phyloP scores from a whole-genome alignment of 37 sponge, comb jelly and placozoan genomes.

The Chondrilla cf. caribensis region DNA sequence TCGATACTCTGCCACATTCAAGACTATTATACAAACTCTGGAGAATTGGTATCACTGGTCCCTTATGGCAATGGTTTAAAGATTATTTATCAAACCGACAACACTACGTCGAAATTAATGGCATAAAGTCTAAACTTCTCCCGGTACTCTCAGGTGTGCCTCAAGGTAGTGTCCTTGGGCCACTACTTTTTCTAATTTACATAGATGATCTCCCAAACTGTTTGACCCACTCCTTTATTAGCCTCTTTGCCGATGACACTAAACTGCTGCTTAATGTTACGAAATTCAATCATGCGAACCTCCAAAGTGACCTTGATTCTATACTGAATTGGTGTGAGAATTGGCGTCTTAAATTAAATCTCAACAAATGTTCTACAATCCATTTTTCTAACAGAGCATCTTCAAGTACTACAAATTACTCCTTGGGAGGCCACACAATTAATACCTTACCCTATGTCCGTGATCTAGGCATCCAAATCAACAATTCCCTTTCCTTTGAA shows the following conservation, averaged over 20 bases:
- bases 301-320: not conserved
- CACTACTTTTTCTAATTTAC: conserved; percentile 38
- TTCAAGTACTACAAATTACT: not conserved
- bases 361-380: not conserved
- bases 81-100: conserved; percentile 9
- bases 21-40: conserved; percentile 27
- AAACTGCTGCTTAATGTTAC: not conserved
- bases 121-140: conserved; percentile 2
- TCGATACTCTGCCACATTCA: conserved; percentile 35
- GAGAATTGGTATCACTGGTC: conserved; percentile 31
- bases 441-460: too few species aligned
- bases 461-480: too few species aligned
- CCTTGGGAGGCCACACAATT: too few species aligned
- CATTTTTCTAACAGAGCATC: not conserved
- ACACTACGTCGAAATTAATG: conserved; percentile 13
- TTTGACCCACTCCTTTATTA: not conserved
- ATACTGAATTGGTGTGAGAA: not conserved
- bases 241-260: conserved; percentile 8
- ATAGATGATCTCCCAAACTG: conserved; percentile 1
- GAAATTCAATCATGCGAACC: not conserved
- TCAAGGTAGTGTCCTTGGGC: conserved; percentile 45
- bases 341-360: not conserved
- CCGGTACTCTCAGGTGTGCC: conserved; percentile 33
- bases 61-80: conserved; percentile 18
- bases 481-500: too few species aligned